Base-by-base conservation (phyloP, 2,113 vertebrate genomes). In the Elephantulus edwardii region DNA sequence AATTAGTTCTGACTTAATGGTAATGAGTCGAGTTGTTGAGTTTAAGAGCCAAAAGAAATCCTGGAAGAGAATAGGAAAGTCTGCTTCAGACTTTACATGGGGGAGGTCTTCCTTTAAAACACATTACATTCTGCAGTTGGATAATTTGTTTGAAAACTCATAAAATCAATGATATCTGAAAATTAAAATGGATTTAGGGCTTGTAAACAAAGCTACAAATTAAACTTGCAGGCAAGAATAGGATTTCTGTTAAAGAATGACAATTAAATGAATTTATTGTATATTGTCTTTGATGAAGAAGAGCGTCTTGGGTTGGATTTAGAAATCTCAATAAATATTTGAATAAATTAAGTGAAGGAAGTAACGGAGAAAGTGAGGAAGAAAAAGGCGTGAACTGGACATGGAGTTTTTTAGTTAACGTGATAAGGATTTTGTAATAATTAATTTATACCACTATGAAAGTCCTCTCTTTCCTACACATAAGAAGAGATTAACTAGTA, bases 221-320 rank as follows among this genome's bases (percentile, higher is more conserved):
- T 92, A 77, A 89, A 86, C 35, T 33, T 35, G 26, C 28, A 54
- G 38, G 72, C 28, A 13, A 54, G 16, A 91, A 16, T 78, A 82
- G 64, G 86, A 70, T 89, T 80, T 94, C 33, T 68, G 48, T 80
- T 72, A 40, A 74, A 78, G 48, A 88, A 91, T 85, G 60, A 72
- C 62, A 90, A 19, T 70, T 42, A 80, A 60, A 76, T 75, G 80
- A 80, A 58, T 85, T 91, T 66, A 82, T 92, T 81, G n/a, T 54
- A 30, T 90, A 3, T 77, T 79, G 28, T 72, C 19, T 94, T 52
- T 90, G 42, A 56, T 54, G 42, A 12, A 60, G 30, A 48, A 26
- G 6, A 42, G 26, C 10, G 33, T 56, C 38, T 83, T 72, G 28
- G 33, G 0, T 78, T 77, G 30, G 48, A 68, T 66, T 64, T 74